Evolutionary conservation across 2,113 vertebrate species (phyloP), one percentile per base, ranked within the genome.

Genomic region (Noturus placidus): DNA sequence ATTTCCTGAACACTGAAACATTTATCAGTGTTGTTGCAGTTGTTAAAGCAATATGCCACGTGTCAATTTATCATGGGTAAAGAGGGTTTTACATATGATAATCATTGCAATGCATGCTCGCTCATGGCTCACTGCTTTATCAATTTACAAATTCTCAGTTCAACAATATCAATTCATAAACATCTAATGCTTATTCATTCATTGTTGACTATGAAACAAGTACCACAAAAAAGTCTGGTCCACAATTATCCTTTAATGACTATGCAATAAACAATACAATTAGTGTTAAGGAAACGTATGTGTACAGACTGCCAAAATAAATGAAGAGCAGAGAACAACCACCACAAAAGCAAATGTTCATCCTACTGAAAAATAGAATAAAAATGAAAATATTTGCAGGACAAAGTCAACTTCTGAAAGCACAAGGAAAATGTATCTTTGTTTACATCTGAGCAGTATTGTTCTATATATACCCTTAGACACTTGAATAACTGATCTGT

Each of bases 231-330:
- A 57, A 1, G 94, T 96, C 96, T 97, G 96, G 97, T 97, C 97
- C 96, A 97, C 96, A 95, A 94, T 96, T 94, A 94, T 94, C 92
- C 94, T 97, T 97, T 97, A 97, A 97, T 89, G 88, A 89, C 96
- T 95, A 96, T 96, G 94, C 96, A 95, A 96, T 95, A 97, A 97
- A 97, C 96, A 96, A 95, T 97, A 97, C 96, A 97, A 95, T 96
- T 97, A 97, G 96, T 97, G 96, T 97, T 96, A 96, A 89, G 88
- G 82, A 95, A 97, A 95, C 95, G 94, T 82, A 74, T 59, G 96
- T 96, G 94, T 95, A 96, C 95, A 95, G 94, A 94, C 93, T 95
- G 93, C 93, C 93, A 94, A 93, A 92, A 94, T 89, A 86, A 92
- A 87, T 90, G 70, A 89, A 94, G 77, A 87, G 82, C 87, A 52